Base-by-base conservation (phyloP, 2,888 invertebrate genomes). In the Fragum sueziense region DNA sequence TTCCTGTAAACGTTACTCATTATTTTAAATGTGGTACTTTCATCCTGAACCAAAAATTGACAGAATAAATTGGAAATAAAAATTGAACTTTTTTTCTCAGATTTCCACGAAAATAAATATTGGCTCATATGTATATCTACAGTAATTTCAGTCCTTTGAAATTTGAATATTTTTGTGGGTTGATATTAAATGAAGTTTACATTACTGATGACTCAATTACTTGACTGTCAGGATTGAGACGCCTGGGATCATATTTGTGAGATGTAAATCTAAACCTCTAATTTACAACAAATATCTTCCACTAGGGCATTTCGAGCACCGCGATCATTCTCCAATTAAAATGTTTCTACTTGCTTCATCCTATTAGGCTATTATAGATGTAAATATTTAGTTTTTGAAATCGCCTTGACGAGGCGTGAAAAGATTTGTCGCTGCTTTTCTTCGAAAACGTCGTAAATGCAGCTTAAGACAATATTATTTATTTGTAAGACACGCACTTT, bases 341-440 rank as follows among this genome's bases (percentile, higher is more conserved):
- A 65, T 65, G 65, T 65, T 65, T 65, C 65, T 41, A 65, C n/a
- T 65, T 65, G 65, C 65, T 34, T 41, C 65, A 65, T 65, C 65
- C 65, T 41, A 65, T 65, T 65, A 65, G 65, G 41, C 65, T 41
- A 65, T 65, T 65, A 65, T 65, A 65, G 65, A 41, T 65, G 65
- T 65, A 65, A 65, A 65, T 65, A 65, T 65, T 65, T 65, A 65
- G 65, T 65, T 65, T 65, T 65, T 65, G 2, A 41, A 65, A 65
- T 65, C 22, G 34, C 2, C 17, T 65, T 41, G 25, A 41, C 65
- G 37, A 7, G 65, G 41, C 41, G 27, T 11, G 7, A 61, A 6
- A 31, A 61, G 31, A 61, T 61, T 29, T 11, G 17, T 1, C 61
- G 22, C n/a, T n/a, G n/a, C n/a, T n/a, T n/a, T n/a, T n/a, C n/a